Conservation (phyloP, 2,113 vertebrate species). For the human region GRCh38 chr3:51512001-51512500, state of each 20-base stretch:
- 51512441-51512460: neutral
- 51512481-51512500: neutral
- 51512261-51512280: neutral
- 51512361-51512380: neutral
- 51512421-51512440: neutral
- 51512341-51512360: neutral
- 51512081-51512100: neutral
- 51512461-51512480: neutral
- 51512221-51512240: neutral
- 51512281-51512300: neutral
- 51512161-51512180: neutral
- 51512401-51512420: neutral
- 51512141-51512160: neutral
- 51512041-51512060: neutral
- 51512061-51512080: neutral
- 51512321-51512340: neutral
- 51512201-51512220: neutral
- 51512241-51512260: neutral
- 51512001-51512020: neutral
- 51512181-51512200: neutral
- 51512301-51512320: neutral
- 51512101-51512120: neutral
- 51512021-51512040: slow-evolving; percentile 34
- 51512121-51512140: neutral
- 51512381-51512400: slow-evolving; percentile 3